Base-by-base conservation (phyloP, 2,797 vertebrate genomes). In the Natrix natrix region DNA sequence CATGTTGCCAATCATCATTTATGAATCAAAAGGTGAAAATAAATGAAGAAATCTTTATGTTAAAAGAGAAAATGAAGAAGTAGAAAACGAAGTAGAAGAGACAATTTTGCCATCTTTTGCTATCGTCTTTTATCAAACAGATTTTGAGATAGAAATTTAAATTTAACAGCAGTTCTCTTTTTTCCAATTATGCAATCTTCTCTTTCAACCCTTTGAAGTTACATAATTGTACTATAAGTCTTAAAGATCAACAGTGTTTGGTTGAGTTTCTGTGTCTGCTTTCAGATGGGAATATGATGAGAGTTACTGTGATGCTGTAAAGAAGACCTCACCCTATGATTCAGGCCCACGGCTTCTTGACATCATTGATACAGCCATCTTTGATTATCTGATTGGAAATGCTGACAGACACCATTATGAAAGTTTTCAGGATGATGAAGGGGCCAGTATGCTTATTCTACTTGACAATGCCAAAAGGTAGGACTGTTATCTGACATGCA, bases 321-420 rank as follows among this genome's bases (percentile, higher is more conserved):
- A 99, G 98, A 99, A 99, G 95, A 99, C 99, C 48, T 98, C 99
- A 1, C 99, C 99, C 0, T 99, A 99, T 0, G 99, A 99, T 69
- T 98, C 99, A 0, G 99, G 99, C 12, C 99, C 99, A 0, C 98
- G 99, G 32, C 98, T 99, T 55, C 96, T 99, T 2, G 99, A 99
- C 26, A 98, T 99, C 95, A 99, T 99, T 5, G 99, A 99, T 96
- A 99, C 99, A 0, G 98, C 99, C 8, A 93, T 99, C 94, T 99
- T 99, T 87, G 99, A 99, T 96, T 99, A 99, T 96, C 96, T 99
- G 94, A 99, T 99, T 1, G 99, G 99, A 69, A 99, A 99, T 10
- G 99, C 99, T 0, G 99, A 99, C 95, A 98, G 99, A 1, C 99
- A 99, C 97, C 99, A 99, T 98, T 99, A 99, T 2, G 99, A 99